A percentile compares a stretch with the other conserved stretches of the same genome.
Conservation (phyloP, 2,888 invertebrate genomes). For the Micoletzkya japonica region DNA sequence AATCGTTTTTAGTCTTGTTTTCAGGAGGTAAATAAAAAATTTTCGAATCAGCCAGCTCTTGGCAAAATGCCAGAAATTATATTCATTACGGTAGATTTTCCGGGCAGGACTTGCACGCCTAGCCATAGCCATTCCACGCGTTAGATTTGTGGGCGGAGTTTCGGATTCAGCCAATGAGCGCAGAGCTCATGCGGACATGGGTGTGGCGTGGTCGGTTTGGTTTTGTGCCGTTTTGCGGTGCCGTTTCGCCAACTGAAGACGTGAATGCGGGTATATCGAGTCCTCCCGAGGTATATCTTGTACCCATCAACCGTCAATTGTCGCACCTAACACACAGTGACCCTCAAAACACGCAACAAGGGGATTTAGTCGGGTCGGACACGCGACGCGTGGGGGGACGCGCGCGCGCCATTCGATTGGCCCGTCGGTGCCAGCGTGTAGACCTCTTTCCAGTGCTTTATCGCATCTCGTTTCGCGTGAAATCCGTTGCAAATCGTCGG, state of each 20-base stretch:
- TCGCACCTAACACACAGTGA: constrained; percentile 4
- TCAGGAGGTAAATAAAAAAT: constrained; percentile 3
- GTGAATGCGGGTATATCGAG: constrained; percentile 7
- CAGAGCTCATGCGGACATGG: background rate
- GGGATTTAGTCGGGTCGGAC: background rate
- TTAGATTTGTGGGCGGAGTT: constrained; percentile 17
- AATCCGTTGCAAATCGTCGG: constrained; percentile 17
- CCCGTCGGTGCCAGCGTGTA: constrained; percentile 19
- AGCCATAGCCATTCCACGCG: background rate
- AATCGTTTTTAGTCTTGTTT: background rate
- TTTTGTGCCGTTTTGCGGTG: constrained; percentile 13
- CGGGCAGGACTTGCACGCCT: background rate
- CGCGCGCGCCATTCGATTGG: constrained; percentile 18
- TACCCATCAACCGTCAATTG: constrained; percentile 11
- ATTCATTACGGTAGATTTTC: background rate
- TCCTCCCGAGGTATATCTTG: background rate
- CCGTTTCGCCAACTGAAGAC: constrained; percentile 11
- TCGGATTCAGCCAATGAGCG: constrained; percentile 13
- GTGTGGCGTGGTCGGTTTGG: constrained; percentile 21
- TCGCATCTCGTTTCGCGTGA: constrained; percentile 27
- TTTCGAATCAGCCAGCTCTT: background rate
- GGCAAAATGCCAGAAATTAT: constrained; percentile 1
- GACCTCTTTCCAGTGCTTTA: constrained; percentile 23
- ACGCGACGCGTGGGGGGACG: constrained; percentile 26
- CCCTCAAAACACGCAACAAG: constrained; percentile 1